Base-by-base conservation (phyloP, 2,888 invertebrate genomes). In the Candidula unifasciata region DNA sequence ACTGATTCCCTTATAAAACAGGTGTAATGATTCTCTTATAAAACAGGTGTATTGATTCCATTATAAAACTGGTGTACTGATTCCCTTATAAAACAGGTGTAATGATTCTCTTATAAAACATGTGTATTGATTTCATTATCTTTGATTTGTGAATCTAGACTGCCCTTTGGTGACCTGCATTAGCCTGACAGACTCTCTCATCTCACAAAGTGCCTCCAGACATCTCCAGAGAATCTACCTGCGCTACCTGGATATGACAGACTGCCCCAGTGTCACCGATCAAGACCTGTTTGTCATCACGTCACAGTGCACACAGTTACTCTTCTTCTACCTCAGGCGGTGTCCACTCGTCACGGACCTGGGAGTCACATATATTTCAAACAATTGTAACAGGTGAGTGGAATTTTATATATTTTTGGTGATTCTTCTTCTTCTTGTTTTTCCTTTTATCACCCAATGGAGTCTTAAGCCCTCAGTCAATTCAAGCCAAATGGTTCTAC, bases 321-420 rank as follows among this genome's bases (percentile, higher is more conserved):
- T 96, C 89, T 97, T 97, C 94, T 95, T 98, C 78, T 98, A 97
- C 94, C 95, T 98, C 86, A 95, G 98, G 89, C 95, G 98, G 92
- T 98, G 98, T 94, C 95, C 96, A 92, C 96, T 96, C 95, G 96
- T 98, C 92, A 97, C 97, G 92, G 98, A 98, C 95, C 96, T 96
- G 88, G 97, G 97, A 86, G 95, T 98, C n/a, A 96, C 97, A 92
- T 97, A 96, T 94, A 96, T 98, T 88, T 97, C 97, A 37, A 97
- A 97, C 87, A 97, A 97, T 94, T 98, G 98, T 93, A 95, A 95
- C 71, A 84, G 83, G 83, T 84, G 54, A 60, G 24, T 44, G 27
- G 8, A n/a, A n/a, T n/a, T n/a, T n/a, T n/a, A n/a, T n/a, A n/a
- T n/a, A n/a, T n/a, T n/a, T n/a, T n/a, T n/a, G n/a, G n/a, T n/a